These are phyloP conservation scores for Odocoileus hemionus DNA, from an alignment of 2,113 vertebrate species.

Conservation along the genomic window DNA sequence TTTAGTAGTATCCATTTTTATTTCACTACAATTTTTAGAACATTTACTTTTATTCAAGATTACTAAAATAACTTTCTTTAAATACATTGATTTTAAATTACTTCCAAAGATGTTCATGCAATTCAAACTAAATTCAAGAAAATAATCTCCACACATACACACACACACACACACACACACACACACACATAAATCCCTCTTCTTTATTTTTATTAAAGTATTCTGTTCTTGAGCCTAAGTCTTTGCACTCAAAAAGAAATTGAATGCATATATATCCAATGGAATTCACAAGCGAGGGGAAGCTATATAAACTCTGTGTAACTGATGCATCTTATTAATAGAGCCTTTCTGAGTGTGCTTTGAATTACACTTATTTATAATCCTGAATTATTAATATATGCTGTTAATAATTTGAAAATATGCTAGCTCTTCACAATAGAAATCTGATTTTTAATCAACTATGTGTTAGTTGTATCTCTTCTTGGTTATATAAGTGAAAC, in stretches of 20 bases:
- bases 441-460: conserved; percentile 3
- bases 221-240: not conserved
- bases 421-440: not conserved
- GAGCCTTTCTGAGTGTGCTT: conserved; percentile 6
- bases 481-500: conserved; percentile 48
- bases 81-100: conserved; percentile 58
- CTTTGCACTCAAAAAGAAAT: conserved; percentile 23
- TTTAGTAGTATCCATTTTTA: not conserved
- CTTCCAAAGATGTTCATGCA: conserved; percentile 51
- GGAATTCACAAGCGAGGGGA: not conserved
- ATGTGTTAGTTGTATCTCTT: not conserved
- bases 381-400: conserved; percentile 23
- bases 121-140: conserved; percentile 56
- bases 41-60: conserved; percentile 16
- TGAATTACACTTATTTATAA: conserved; percentile 19
- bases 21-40: not conserved
- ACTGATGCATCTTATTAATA: not conserved
- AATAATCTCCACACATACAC: not conserved
- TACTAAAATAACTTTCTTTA: conserved; percentile 59
- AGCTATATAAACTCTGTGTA: conserved; percentile 37
- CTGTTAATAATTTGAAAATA: conserved; percentile 58
- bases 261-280: conserved; percentile 28
- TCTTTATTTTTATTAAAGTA: not conserved
- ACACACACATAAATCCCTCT: not conserved
- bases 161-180: not conserved